Evolutionary conservation across 2,888 invertebrate species (phyloP).

Genomic region (Chymomyza caudatula): DNA sequence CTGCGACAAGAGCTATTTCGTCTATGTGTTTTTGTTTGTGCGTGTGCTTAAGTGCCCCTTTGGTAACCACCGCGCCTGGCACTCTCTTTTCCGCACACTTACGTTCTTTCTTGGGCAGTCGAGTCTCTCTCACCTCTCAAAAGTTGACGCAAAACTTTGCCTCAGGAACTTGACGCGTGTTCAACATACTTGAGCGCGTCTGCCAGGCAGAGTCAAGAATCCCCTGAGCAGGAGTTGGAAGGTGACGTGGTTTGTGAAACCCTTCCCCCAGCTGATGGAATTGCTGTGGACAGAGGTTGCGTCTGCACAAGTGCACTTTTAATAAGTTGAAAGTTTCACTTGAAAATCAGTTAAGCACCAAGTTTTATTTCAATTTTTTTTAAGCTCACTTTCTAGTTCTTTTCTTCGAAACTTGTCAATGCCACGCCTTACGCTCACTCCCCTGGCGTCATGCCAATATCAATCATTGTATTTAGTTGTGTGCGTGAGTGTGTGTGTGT

Average conservation of each 20-base stretch:
- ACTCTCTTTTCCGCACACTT: conserved; percentile 18
- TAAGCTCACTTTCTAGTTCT: not conserved
- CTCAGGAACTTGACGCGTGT: conserved; percentile 71
- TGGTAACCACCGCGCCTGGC: not conserved
- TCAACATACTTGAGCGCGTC: conserved; percentile 71
- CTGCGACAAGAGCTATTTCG: not conserved
- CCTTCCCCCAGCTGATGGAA: not conserved
- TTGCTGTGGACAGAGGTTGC: not conserved
- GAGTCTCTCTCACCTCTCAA: conserved; percentile 14
- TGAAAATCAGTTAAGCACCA: conserved; percentile 70
- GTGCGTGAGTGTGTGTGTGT: not conserved
- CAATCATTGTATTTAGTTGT: conserved; percentile 57
- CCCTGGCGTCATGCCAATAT: conserved; percentile 41
- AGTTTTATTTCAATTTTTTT: conserved; percentile 29
- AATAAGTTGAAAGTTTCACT: conserved; percentile 68
- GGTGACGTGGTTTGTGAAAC: not conserved
- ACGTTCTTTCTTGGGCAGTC: conserved; percentile 8
- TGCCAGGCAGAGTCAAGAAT: conserved; percentile 23
- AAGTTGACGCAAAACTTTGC: conserved; percentile 68
- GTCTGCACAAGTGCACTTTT: conserved; percentile 63
- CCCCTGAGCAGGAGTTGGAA: conserved; percentile 13
- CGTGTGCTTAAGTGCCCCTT: conserved; percentile 33
- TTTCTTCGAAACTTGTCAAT: conserved; percentile 15
- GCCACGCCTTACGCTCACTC: not conserved
- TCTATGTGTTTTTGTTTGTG: not conserved